Conservation (phyloP, 2,113 vertebrate species). For the Dolichallabes microphthalmus region DNA sequence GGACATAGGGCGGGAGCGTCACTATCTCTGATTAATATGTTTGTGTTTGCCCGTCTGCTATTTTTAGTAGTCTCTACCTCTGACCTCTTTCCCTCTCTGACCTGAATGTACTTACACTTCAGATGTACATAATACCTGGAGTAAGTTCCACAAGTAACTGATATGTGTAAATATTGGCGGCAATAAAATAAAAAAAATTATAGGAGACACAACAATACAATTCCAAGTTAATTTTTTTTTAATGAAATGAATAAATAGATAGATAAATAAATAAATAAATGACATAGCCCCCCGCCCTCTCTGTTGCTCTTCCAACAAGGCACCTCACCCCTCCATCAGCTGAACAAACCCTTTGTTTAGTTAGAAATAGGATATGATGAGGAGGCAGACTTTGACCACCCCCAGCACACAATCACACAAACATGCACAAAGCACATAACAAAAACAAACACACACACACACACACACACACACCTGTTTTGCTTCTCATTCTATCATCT, state of each 20-base stretch:
- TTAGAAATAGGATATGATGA: constrained; percentile 46
- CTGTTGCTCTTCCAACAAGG: constrained; percentile 24
- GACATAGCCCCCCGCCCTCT: not conserved
- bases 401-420: constrained; percentile 12
- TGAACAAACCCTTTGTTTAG: constrained; percentile 51
- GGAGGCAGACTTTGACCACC: constrained; percentile 30
- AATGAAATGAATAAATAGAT: too few relatives aligned
- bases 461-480: constrained; percentile 8
- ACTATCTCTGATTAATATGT: constrained; percentile 44
- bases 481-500: not conserved
- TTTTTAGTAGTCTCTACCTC: constrained; percentile 49
- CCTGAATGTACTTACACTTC: constrained; percentile 30
- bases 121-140: constrained; percentile 16
- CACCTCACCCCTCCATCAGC: constrained; percentile 27
- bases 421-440: not conserved
- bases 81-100: constrained; percentile 55
- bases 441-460: constrained; percentile 3
- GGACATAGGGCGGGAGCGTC: constrained; percentile 27
- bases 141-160: not conserved
- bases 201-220: not conserved
- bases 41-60: constrained; percentile 29
- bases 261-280: too few relatives aligned
- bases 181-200: not conserved
- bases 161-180: not conserved
- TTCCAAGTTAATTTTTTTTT: not conserved